Conservation (phyloP, 1,140 invertebrate genomes). For the Zaprionus tsacasi region DNA sequence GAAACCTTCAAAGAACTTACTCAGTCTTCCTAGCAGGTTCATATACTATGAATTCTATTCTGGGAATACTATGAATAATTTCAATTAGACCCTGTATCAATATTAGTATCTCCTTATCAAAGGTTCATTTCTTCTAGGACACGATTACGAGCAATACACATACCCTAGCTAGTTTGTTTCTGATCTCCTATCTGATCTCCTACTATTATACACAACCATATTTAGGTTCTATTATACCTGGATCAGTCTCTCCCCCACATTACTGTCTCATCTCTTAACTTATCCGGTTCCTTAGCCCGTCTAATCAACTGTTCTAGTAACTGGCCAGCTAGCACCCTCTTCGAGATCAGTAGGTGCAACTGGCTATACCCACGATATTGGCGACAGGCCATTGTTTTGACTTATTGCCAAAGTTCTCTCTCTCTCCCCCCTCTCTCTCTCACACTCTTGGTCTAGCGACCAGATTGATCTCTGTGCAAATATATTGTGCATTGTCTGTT, state of each 20-base stretch:
- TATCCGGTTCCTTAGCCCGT: neutral
- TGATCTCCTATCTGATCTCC: neutral
- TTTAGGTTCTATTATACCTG: neutral
- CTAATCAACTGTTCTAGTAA: neutral
- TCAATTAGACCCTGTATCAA: no score
- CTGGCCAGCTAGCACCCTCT: neutral
- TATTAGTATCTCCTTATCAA: no score
- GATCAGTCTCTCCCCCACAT: neutral
- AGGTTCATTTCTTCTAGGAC: no score
- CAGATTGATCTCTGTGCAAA: slow-evolving; percentile 77
- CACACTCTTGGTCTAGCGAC: slow-evolving; percentile 43
- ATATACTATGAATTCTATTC: no score
- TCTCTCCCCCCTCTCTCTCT: slow-evolving; percentile 27
- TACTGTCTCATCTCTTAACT: neutral
- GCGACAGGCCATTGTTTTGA: slow-evolving; percentile 81
- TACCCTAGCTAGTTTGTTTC: neutral
- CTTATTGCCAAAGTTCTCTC: slow-evolving; percentile 71
- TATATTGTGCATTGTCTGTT: slow-evolving; percentile 53
- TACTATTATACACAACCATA: neutral
- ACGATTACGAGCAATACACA: neutral
- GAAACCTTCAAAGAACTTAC: no score
- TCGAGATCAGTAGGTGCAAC: neutral
- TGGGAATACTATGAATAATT: no score
- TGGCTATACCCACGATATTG: slow-evolving; percentile 58
- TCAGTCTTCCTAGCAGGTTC: no score